Conservation (phyloP, 2,888 invertebrate species). For the Acrobeloides nanus region DNA sequence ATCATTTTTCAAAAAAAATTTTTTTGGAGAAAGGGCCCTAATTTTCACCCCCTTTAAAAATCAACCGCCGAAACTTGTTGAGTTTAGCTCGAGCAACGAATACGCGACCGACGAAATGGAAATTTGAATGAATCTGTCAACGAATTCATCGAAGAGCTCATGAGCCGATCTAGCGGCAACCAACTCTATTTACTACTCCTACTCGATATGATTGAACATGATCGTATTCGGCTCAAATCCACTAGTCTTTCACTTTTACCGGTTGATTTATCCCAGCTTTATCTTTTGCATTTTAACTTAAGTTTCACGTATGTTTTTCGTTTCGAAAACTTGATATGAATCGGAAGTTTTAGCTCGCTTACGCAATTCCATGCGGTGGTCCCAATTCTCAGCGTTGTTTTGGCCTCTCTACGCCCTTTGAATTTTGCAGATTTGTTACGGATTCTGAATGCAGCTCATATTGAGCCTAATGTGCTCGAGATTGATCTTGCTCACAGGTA, state of each 20-base stretch:
- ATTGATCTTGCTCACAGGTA: conserved; percentile 18
- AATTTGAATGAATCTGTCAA: conserved; percentile 39
- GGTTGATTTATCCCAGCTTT: conserved; percentile 26
- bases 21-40: too few species aligned
- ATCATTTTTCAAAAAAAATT: too few species aligned
- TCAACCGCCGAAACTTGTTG: not conserved
- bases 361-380: conserved; percentile 76
- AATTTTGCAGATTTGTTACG: conserved; percentile 71
- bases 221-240: conserved; percentile 69
- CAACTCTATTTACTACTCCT: conserved; percentile 84
- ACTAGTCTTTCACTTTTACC: conserved; percentile 35
- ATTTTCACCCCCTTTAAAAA: too few species aligned
- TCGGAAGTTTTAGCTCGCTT: conserved; percentile 78
- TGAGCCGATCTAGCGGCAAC: conserved; percentile 75
- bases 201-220: conserved; percentile 81
- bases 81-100: conserved; percentile 14
- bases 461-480: conserved; percentile 10
- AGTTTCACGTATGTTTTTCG: conserved; percentile 18
- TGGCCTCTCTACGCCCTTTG: conserved; percentile 82
- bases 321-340: too few species aligned
- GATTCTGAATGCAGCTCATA: conserved; percentile 75
- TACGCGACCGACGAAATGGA: conserved; percentile 11
- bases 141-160: conserved; percentile 77
- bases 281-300: conserved; percentile 22
- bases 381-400: conserved; percentile 77